Evolutionary conservation across 2,113 vertebrate genomes (phyloP), one percentile per base, ranked within the genome.

Genomic region (Panthera tigris): DNA sequence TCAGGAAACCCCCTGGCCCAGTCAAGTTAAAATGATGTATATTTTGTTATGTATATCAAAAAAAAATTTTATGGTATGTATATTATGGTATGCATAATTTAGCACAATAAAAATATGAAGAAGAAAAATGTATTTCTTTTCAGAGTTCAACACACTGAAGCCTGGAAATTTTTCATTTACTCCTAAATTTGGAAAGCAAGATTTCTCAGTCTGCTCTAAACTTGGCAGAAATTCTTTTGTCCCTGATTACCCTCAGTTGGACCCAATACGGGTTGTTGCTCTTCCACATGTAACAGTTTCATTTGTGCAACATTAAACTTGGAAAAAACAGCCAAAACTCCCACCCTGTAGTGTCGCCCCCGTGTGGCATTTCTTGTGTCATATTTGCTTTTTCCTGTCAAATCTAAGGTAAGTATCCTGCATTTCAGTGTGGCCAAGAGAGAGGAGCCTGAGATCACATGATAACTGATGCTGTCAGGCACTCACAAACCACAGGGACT

Each of bases 131-230:
- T 13, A 29, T 41, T 57, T 79, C 69, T 73, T 80, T 66, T 90
- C 39, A 61, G 39, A 68, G 39, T 68, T 81, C 66, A 92, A n/a
- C 27, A 84, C n/a, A 55, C 12, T 50, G 65, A 80, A 80, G 23
- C 4, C 55, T 86, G 78, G 68, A 92, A 81, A 31, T 12, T 86
- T 92, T 80, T 61, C 27, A 50, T 85, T 95, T 74, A 41, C 73
- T 90, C 52, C 89, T 39, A 86, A 86, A 48, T 95, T 69, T 68
- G 66, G 85, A 92, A 95, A 69, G 21, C n/a, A 52, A 45, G 66
- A 31, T 52, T 88, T 66, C 71, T 41, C 25, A 25, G 74, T 79
- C 74, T 33, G 23, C 81, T 52, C 41, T 52, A 52, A 69, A 66
- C 78, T 41, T 69, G 57, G 81, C 93, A 96, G 57, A 25, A 25